Base-by-base conservation (phyloP, 2,113 vertebrate genomes). In the Damaliscus lunatus region DNA sequence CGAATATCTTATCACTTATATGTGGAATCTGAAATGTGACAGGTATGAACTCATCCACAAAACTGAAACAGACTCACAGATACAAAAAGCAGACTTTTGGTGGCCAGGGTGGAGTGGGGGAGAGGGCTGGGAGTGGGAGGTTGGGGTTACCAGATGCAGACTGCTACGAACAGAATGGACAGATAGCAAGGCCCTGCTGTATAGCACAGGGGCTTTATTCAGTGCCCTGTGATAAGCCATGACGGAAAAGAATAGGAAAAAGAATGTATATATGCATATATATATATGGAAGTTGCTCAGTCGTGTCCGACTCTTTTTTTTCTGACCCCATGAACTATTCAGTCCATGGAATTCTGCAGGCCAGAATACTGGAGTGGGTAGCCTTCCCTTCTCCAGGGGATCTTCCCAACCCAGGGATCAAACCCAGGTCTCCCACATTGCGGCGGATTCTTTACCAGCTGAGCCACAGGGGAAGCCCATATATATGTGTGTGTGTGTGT, bases 401-500 rank as follows among this genome's bases (percentile, higher is more conserved):
- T 67, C 29, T 62, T 62, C 62, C 62, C 15, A 67, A 67, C 16
- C 33, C 33, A 67, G 33, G 62, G 16, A 67, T 67, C 62, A 2
- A 67, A 67, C 33, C 33, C 33, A 67, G 33, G 33, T 67, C 16
- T 67, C 62, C 16, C 8, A 1, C 62, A 19, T 8, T 67, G 62
- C 16, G 1, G 16, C 0, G 0, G 16, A n/a, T 67, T 67, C 16
- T 67, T 67, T n/a, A 19, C 16, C 33, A 64, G 31, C 31, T 64
- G 62, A 64, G 62, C 15, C 62, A 64, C 31, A 16, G 33, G 31
- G 15, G 31, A 64, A 64, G 15, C 15, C 62, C 31, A n/a, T n/a
- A 9, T 33, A 17, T 64, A 0, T 17, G 7, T 64, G 31, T 62
- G 14, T 33, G 60, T 62, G 60, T 62, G 3, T 52, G 7, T 64